Percentiles rank a stretch among this genome's conserved stretches.
These are phyloP conservation scores for Diabrotica virgifera DNA, from an alignment of 1,140 invertebrate genomes.

Conservation along the genomic window DNA sequence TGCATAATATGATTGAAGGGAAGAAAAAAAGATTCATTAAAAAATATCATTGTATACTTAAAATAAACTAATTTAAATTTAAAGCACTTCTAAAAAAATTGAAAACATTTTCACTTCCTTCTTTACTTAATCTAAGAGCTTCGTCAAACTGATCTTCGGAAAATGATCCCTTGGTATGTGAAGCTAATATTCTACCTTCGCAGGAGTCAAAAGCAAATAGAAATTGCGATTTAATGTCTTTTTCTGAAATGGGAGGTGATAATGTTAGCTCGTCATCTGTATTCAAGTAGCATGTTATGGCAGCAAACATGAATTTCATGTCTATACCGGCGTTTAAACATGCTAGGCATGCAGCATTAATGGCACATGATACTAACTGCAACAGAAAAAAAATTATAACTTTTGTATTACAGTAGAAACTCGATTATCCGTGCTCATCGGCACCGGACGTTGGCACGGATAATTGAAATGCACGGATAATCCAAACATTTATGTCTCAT, in stretches of 20 bases:
- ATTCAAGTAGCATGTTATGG: slow-evolving; percentile 69
- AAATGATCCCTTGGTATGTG: slow-evolving; percentile 66
- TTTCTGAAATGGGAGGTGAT: slow-evolving; percentile 52
- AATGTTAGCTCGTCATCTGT: slow-evolving; percentile 61
- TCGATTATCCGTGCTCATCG: no score
- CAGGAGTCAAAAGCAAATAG: slow-evolving; percentile 71
- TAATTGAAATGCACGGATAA: no score
- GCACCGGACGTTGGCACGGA: no score
- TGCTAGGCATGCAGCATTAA: slow-evolving; percentile 81
- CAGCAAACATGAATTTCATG: slow-evolving; percentile 78
- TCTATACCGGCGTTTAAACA: slow-evolving; percentile 75
- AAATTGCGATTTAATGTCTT: slow-evolving; percentile 56
- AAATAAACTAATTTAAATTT: background rate
- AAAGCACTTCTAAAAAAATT: slow-evolving; percentile 62
- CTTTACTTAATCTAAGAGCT: slow-evolving; percentile 60
- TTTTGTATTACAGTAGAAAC: no score
- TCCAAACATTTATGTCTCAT: no score
- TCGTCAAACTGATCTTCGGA: slow-evolving; percentile 62
- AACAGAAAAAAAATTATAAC: slow-evolving; percentile 22
- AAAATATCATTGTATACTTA: no score
- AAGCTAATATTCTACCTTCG: slow-evolving; percentile 61
- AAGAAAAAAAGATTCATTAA: no score
- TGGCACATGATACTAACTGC: slow-evolving; percentile 71
- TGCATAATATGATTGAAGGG: no score
- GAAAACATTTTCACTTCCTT: slow-evolving; percentile 64